Base-by-base conservation (phyloP, 2,113 vertebrate genomes). In the Hippocampus abdominalis region DNA sequence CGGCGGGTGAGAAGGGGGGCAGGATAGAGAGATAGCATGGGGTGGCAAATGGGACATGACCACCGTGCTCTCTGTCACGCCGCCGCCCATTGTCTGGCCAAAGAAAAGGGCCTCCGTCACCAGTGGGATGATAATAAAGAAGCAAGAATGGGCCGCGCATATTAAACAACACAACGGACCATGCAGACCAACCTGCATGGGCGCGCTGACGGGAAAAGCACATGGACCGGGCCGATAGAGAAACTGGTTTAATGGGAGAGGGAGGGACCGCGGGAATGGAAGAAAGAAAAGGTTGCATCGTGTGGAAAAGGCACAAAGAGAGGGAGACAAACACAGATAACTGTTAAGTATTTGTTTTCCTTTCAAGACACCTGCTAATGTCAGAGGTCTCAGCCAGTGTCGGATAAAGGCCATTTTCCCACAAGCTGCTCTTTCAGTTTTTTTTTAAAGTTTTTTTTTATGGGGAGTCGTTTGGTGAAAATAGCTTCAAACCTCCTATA, bases 1-100 rank as follows among this genome's bases (percentile, higher is more conserved):
- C 69, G 77, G 82, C 4, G 85, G 84, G 88, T 75, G 86, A 82
- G 77, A 72, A 72, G 84, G 83, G 85, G 85, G 81, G 91, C 27
- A 32, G 89, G 84, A 89, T 91, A 70, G 75, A 89, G 89, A 92
- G 92, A 90, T 93, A 91, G 94, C 91, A 82, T 86, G 23, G 32
- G 23, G 61, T 88, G 91, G 93, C 89, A 93, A 93, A 94, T 91
- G 91, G 89, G 91, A 94, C 89, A 86, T 79, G 90, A 93, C 90
- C 84, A 78, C 75, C 39, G 42, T 79, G 90, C 87, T 89, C 89
- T 74, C 90, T 83, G 77, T 88, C 83, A 84, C 80, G 68, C 59
- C 69, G 78, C 73, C 85, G 85, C 85, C 86, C 89, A 83, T 91
- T 94, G 94, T 92, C 86, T 86, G 86, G 80, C 74, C 78, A 54